Percentiles rank a stretch among this genome's conserved stretches.
These are phyloP conservation scores for Corythornis leucogaster DNA, from an alignment of 2,797 vertebrate species.

Conservation along the genomic window DNA sequence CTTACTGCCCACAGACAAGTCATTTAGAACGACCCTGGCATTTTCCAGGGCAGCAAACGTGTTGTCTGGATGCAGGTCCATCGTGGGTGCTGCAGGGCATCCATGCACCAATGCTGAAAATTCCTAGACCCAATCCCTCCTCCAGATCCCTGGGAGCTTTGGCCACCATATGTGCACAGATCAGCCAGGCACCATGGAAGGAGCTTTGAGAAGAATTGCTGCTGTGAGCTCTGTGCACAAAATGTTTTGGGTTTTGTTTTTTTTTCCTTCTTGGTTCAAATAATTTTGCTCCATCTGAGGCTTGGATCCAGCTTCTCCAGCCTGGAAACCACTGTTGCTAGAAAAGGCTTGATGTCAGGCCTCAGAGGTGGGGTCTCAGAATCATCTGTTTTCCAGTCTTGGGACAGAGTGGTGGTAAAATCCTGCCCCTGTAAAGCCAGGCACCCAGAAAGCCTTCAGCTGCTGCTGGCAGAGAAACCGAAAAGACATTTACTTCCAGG, in stretches of 20 bases:
- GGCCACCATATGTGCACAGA: accelerated
- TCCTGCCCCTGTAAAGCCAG: background rate
- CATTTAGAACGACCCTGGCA: background rate
- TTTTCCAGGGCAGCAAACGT: background rate
- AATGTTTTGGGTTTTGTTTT: background rate
- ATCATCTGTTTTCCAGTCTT: background rate
- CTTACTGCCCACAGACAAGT: background rate
- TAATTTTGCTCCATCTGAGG: background rate
- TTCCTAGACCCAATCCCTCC: background rate
- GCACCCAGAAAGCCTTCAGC: accelerated
- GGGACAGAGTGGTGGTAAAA: background rate
- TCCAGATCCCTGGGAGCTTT: background rate
- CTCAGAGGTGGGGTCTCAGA: background rate
- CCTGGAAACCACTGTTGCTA: background rate
- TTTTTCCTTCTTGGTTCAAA: background rate
- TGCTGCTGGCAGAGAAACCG: background rate
- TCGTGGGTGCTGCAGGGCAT: accelerated
- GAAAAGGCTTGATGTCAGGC: background rate
- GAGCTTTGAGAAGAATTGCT: background rate
- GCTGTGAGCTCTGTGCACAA: background rate
- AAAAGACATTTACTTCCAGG: background rate
- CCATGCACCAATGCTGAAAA: background rate
- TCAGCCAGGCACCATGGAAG: accelerated
- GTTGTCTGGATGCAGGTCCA: accelerated
- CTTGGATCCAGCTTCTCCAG: background rate